Base-by-base conservation (phyloP, 2,113 vertebrate genomes). In the Triplophysa siluroides region DNA sequence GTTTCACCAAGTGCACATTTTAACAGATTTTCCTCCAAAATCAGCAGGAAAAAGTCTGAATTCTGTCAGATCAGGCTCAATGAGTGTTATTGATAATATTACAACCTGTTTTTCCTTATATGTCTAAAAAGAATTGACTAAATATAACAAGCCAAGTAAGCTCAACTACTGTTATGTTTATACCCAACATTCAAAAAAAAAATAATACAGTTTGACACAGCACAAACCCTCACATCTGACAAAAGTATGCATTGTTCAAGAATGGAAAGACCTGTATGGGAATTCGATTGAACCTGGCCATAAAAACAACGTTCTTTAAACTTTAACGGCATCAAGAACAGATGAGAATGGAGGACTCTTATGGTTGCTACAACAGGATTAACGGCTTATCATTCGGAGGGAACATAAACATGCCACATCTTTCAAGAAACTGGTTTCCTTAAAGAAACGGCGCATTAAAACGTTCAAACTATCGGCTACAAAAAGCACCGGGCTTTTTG, bases 271-370 rank as follows among this genome's bases (percentile, higher is more conserved):
- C 74, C 78, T 70, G 45, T 63, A 69, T 71, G 74, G 79, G 77
- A 83, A 78, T 78, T 84, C 68, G 67, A 81, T 84, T 21, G 16
- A 78, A 84, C 78, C 76, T 19, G 45, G 54, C 67, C 80, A 78
- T 78, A 68, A 81, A 65, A 78, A 74, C 71, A 74, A 58, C 11
- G 11, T 41, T 62, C 18, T 50, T 52, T 7, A 71, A 81, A 81
- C 79, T 79, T 84, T 71, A 84, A 72, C 76, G 83, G 81, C 33
- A 65, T 82, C 66, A 78, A 76, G 43, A 21, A 50, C 10, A 78
- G 72, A 29, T 38, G 38, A 24, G 26, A 21, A 50, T 29, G 21
- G 58, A 70, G 71, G 21, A 41, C 71, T n/a, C 60, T 52, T 67
- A 65, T 76, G 76, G 76, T 41, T 41, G 69, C 74, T 67, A 76